Evolutionary conservation across 2,797 vertebrate species (phyloP).

Genomic region (Poecilia picta): DNA sequence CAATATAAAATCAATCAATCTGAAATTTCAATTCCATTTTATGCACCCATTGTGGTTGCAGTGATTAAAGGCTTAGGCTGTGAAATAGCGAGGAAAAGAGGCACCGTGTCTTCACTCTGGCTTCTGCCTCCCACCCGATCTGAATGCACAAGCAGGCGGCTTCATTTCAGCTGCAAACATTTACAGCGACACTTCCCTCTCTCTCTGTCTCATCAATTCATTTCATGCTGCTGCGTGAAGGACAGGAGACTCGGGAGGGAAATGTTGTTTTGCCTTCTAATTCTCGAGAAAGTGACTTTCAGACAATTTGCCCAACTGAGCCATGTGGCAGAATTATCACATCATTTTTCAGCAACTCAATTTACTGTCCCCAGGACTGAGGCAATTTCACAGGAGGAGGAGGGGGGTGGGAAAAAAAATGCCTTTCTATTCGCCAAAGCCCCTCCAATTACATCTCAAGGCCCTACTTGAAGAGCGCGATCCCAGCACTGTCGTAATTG

Average conservation of each 20-base stretch:
- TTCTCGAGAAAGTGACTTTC: constrained; percentile 74
- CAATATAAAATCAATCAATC: constrained; percentile 74
- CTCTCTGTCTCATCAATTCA: constrained; percentile 71
- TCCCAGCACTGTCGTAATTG: constrained; percentile 63
- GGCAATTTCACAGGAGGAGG: constrained; percentile 65
- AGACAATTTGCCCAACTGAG: constrained; percentile 51
- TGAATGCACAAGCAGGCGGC: constrained; percentile 64
- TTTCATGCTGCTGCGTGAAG: constrained; percentile 72
- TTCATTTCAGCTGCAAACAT: constrained; percentile 73
- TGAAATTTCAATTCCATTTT: constrained; percentile 70
- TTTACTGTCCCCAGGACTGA: constrained; percentile 72
- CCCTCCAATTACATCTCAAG: constrained; percentile 68
- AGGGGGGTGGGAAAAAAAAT: constrained; percentile 41
- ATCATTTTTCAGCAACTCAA: constrained; percentile 69
- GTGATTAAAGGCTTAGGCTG: constrained; percentile 72
- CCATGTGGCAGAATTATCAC: constrained; percentile 64
- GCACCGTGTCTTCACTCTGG: constrained; percentile 43
- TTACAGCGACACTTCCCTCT: constrained; percentile 63
- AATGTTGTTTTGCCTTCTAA: constrained; percentile 71
- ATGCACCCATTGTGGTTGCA: constrained; percentile 59
- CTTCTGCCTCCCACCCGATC: constrained; percentile 62
- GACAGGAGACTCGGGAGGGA: constrained; percentile 65
- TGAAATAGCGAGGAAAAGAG: constrained; percentile 59
- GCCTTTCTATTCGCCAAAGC: constrained; percentile 51
- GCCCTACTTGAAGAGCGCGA: constrained; percentile 57